These are phyloP conservation scores for Orientallactaga bullata DNA, from an alignment of 2,113 vertebrate species.

Conservation along the genomic window DNA sequence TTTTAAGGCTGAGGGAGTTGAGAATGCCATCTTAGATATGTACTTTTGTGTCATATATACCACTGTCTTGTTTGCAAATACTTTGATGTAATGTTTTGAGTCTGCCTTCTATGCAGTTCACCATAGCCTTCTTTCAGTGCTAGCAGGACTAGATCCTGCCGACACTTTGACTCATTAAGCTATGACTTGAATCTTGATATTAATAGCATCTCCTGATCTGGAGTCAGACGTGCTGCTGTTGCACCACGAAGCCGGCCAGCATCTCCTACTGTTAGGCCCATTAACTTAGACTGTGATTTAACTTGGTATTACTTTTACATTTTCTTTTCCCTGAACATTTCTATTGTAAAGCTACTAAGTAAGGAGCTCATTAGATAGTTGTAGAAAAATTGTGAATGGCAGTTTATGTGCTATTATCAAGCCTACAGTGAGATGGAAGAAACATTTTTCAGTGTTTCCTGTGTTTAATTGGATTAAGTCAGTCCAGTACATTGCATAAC, in stretches of 20 bases:
- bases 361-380: neutral
- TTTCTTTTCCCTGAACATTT: constrained; percentile 28
- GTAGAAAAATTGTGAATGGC: neutral
- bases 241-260: too few relatives aligned
- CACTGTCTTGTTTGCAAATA: neutral
- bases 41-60: neutral
- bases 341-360: constrained; percentile 3
- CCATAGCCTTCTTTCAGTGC: neutral
- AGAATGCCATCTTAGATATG: neutral
- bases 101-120: neutral
- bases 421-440: neutral
- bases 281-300: constrained; percentile 28
- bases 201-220: too few relatives aligned
- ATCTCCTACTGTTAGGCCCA: neutral
- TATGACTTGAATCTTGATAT: neutral
- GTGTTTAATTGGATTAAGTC: constrained; percentile 13
- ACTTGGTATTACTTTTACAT: neutral
- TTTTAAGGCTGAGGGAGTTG: neutral
- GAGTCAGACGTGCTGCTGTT: too few relatives aligned
- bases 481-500: neutral
- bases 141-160: neutral
- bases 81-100: neutral
- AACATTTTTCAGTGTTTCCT: neutral
- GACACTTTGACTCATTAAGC: neutral
- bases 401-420: neutral